Conservation (phyloP, 2,113 vertebrate species). For the Rhea americana region DNA sequence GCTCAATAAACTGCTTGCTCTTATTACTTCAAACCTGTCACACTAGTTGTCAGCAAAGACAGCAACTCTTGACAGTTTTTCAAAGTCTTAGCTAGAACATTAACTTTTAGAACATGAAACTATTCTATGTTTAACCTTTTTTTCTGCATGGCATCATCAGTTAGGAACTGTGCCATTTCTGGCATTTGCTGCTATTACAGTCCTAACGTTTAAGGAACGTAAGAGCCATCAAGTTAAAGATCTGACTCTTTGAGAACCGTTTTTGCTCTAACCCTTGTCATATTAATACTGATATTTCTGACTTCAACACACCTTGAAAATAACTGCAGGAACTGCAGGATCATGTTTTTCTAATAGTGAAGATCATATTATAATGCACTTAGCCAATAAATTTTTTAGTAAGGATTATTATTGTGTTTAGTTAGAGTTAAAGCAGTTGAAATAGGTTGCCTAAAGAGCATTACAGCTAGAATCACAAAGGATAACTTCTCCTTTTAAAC, state of each 20-base stretch:
- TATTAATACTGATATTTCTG: background rate
- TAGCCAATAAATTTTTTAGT: background rate
- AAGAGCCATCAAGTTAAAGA: background rate
- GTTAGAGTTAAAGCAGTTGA: background rate
- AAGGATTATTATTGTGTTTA: background rate
- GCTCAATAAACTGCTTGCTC: constrained; percentile 53
- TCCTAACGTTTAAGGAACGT: background rate
- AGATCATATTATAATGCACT: background rate
- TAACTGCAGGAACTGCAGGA: background rate
- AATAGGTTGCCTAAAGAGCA: background rate
- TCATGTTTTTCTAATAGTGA: background rate
- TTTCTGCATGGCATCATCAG: constrained; percentile 22
- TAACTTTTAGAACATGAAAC: constrained; percentile 44
- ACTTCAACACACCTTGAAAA: background rate
- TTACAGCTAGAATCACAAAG: background rate
- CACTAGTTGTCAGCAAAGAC: background rate
- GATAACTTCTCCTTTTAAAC: background rate
- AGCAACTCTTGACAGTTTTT: constrained; percentile 54
- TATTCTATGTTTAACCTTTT: constrained; percentile 52
- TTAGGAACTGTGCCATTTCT: constrained; percentile 11
- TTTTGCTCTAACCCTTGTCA: background rate
- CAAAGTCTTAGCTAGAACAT: constrained; percentile 53
- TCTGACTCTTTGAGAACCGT: background rate
- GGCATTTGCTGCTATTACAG: background rate
- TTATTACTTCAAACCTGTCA: constrained; percentile 57